Evolutionary conservation across 2,797 vertebrate species (phyloP), one percentile per base, ranked within the genome.

Genomic region (Margarornis squamiger): DNA sequence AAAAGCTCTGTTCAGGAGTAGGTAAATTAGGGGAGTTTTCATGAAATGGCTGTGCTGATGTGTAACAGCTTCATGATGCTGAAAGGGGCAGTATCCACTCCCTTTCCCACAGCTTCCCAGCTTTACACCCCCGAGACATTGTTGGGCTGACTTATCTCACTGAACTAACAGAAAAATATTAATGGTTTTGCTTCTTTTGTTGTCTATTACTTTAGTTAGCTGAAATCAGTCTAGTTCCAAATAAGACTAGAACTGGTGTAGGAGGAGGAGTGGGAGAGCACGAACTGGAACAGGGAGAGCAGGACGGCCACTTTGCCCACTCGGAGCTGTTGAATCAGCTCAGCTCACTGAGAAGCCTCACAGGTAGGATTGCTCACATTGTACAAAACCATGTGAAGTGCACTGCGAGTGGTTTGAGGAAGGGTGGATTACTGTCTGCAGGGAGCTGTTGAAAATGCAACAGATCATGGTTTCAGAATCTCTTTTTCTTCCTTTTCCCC

Each of bases 281-380:
- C 20, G 61, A 58, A 14, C 65, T 67, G 79, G 45, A 52, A 4
- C 38, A 57, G 54, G 48, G 71, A 46, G 76, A 70, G 71, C 86
- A 43, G 80, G 62, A 41, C 10, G 0, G 0, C 46, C 2, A 1
- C 46, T 54, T n/a, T 26, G 43, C 30, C 49, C 1, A 0, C 18
- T 1, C 8, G 10, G 88, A 58, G 70, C 62, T 57, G 52, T 63
- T 63, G 55, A 38, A 7, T 74, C 21, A 8, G 55, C 30, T 71
- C 52, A 41, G 76, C 74, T 78, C 34, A 0, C 41, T n/a, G 66
- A 3, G n/a, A 46, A 46, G 57, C 71, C 58, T 72, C 39, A 7
- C 58, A 19, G 34, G 70, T 71, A 21, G 54, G 29, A 38, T 29
- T 36, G 79, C 70, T 81, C 15, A 1, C 18, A 26, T 51, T 39